Percentiles rank a stretch among this genome's conserved stretches.
These are phyloP conservation scores for Medauroidea extradentata DNA, from an alignment of 1,140 invertebrate genomes.

Conservation along the genomic window DNA sequence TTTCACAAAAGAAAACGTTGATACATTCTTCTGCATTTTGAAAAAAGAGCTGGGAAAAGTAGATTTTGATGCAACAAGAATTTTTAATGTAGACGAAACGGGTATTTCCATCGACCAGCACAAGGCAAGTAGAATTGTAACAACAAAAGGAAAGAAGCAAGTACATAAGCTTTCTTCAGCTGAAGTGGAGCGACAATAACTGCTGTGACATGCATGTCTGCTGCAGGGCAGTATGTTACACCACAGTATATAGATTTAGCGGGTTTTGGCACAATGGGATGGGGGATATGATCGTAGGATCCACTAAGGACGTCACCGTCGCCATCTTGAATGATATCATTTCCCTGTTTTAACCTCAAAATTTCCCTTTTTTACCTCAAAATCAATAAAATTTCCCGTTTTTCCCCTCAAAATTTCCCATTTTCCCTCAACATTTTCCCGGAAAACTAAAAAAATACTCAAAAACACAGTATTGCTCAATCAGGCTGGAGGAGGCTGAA, in stretches of 20 bases:
- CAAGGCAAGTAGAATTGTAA: constrained; percentile 28
- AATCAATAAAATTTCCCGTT: too few relatives aligned
- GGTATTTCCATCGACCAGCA: constrained; percentile 11
- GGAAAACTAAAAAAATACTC: too few relatives aligned
- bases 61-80: constrained; percentile 15
- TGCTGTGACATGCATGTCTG: constrained; percentile 33
- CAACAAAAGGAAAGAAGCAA: constrained; percentile 26
- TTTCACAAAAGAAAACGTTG: not conserved
- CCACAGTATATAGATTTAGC: constrained; percentile 7
- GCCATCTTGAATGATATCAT: too few relatives aligned
- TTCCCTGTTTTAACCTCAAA: too few relatives aligned
- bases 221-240: constrained; percentile 32
- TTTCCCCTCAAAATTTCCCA: too few relatives aligned
- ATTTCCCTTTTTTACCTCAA: too few relatives aligned
- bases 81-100: constrained; percentile 20
- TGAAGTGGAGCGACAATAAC: constrained; percentile 36
- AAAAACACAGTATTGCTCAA: too few relatives aligned
- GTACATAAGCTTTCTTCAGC: constrained; percentile 16
- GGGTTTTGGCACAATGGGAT: too few relatives aligned
- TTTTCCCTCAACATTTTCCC: too few relatives aligned
- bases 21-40: constrained; percentile 1
- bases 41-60: constrained; percentile 10
- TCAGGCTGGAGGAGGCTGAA: too few relatives aligned
- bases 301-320: too few relatives aligned
- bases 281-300: too few relatives aligned